Percentiles rank a stretch among this genome's conserved stretches.
Conservation (phyloP, 2,113 vertebrate genomes). For the Ctenodactylus gundi region DNA sequence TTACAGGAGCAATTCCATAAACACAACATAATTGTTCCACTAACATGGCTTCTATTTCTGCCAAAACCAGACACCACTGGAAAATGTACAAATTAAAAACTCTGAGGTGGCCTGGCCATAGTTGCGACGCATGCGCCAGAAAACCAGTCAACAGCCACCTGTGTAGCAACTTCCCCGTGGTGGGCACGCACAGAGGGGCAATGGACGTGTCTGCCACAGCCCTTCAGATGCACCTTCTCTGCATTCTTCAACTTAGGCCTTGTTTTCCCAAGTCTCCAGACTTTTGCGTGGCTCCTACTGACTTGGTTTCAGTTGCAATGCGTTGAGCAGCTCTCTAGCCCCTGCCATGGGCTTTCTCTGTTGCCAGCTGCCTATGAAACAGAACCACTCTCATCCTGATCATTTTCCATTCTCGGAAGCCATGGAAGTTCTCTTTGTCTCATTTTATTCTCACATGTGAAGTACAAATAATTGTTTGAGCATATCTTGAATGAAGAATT, state of each 20-base stretch:
- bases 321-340: too few species aligned
- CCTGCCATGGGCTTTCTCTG: too few species aligned
- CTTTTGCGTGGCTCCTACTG: too few species aligned
- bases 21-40: neutral
- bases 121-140: too few species aligned
- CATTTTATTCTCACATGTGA: neutral
- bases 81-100: neutral
- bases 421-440: neutral
- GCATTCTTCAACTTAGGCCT: too few species aligned
- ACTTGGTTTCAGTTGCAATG: too few species aligned
- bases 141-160: neutral
- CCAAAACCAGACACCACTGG: neutral
- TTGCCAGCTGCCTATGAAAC: too few species aligned
- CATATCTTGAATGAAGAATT: neutral
- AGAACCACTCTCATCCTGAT: neutral
- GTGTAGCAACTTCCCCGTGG: neutral
- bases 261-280: too few species aligned
- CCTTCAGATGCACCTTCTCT: too few species aligned
- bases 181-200: too few species aligned
- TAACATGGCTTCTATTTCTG: neutral
- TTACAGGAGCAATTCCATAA: neutral
- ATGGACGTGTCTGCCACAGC: too few species aligned
- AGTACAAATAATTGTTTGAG: neutral
- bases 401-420: neutral
- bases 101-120: neutral